These are phyloP conservation scores for Spodoptera exigua DNA, from an alignment of 2,888 invertebrate species.

Conservation along the genomic window DNA sequence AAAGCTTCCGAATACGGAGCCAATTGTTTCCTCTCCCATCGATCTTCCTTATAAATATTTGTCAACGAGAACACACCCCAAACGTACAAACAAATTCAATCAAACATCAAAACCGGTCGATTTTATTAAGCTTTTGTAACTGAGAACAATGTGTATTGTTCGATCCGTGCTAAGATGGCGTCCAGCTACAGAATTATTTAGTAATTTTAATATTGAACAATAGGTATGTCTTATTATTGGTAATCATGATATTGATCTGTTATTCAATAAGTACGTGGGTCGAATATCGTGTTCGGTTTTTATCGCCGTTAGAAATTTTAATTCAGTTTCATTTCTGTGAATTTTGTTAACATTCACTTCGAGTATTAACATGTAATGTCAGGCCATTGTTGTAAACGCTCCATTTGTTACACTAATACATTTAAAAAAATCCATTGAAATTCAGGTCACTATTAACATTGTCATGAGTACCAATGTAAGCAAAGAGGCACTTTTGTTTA, in stretches of 20 bases:
- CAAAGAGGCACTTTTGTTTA: too few species aligned
- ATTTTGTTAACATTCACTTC: conserved; percentile 9
- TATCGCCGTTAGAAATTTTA: conserved; percentile 29
- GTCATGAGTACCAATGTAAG: too few species aligned
- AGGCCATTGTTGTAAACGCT: too few species aligned
- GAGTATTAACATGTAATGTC: conserved; percentile 4
- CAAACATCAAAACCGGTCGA: conserved; percentile 59
- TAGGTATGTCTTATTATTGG: conserved; percentile 63
- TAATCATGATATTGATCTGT: conserved; percentile 67
- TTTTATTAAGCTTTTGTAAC: conserved; percentile 76
- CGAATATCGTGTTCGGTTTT: conserved; percentile 33
- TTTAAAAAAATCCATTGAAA: too few species aligned
- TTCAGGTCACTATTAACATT: too few species aligned
- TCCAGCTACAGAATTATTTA: conserved; percentile 70
- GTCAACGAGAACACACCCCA: conserved; percentile 70
- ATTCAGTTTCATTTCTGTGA: conserved; percentile 22
- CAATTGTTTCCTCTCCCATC: conserved; percentile 64
- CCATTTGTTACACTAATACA: too few species aligned
- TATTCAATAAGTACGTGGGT: conserved; percentile 60
- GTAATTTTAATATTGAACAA: conserved; percentile 68
- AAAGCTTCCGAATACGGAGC: conserved; percentile 51
- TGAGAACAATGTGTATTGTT: conserved; percentile 83
- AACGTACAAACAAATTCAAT: conserved; percentile 55
- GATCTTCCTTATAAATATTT: conserved; percentile 72
- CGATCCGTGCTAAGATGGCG: conserved; percentile 60